Conservation (phyloP, 2,888 invertebrate genomes). For the Erebia epiphron region DNA sequence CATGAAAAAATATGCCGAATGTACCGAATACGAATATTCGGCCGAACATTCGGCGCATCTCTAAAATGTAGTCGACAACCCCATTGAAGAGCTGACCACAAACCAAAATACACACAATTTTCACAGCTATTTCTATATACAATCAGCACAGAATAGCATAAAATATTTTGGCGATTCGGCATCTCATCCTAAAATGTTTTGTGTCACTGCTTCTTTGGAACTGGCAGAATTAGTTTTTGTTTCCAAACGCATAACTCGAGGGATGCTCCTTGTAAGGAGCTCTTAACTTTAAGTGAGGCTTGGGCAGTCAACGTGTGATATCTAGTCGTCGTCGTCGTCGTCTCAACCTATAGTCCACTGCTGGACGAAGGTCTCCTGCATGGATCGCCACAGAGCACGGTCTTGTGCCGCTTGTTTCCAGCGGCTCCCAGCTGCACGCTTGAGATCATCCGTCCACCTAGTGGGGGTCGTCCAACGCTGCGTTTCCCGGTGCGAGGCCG, state of each 20-base stretch:
- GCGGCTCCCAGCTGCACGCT: too few species aligned
- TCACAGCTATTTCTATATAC: background rate
- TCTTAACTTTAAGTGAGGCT: slow-evolving; percentile 15
- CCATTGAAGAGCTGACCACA: background rate
- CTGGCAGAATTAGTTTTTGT: slow-evolving; percentile 46
- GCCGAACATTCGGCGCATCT: too few species aligned
- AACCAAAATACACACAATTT: background rate
- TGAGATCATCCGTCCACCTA: too few species aligned
- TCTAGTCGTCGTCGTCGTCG: too few species aligned
- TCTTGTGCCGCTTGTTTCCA: too few species aligned
- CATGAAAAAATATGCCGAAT: too few species aligned
- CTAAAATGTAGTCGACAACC: background rate
- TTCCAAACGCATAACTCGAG: slow-evolving; percentile 37
- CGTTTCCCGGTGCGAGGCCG: too few species aligned
- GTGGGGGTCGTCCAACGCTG: too few species aligned
- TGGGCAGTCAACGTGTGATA: background rate
- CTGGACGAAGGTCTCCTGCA: too few species aligned
- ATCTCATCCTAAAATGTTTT: slow-evolving; percentile 3
- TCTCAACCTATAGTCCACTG: too few species aligned
- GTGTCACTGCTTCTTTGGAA: slow-evolving; percentile 33
- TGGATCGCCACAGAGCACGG: too few species aligned
- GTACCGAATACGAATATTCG: too few species aligned
- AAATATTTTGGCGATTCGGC: background rate
- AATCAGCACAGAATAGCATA: background rate
- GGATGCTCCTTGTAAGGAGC: slow-evolving; percentile 27